Evolutionary conservation across 1,140 invertebrate genomes (phyloP), one percentile per base, ranked within the genome.

Genomic region (Lepidostoma basale): DNA sequence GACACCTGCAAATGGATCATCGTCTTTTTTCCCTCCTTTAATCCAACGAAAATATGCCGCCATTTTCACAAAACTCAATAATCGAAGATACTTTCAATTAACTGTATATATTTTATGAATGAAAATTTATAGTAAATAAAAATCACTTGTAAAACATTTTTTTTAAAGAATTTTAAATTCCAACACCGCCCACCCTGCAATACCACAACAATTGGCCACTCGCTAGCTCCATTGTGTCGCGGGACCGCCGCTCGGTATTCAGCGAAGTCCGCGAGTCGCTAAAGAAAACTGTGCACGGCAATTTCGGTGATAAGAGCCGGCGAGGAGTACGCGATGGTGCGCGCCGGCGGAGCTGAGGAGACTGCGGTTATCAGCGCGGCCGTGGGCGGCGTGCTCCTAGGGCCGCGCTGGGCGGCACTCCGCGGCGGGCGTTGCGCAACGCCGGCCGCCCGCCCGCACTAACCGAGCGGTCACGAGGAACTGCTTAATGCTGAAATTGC

Each of bases 31-130:
- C 74, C 88, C 85, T 70, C 87, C 86, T 77, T 88, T 88, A 73
- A 89, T 89, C 89, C 89, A 91, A 72, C 86, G 84, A 75, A 90
- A 90, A 75, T 90, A 90, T 67, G 87, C 86, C 30, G 88, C 84
- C 88, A 90, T 90, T 36, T 28, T 1, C n/a, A n/a, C n/a, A n/a
- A n/a, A n/a, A n/a, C n/a, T n/a, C n/a, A n/a, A n/a, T n/a, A n/a
- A n/a, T n/a, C n/a, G n/a, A n/a, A n/a, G n/a, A n/a, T n/a, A n/a
- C n/a, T n/a, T n/a, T n/a, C n/a, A n/a, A n/a, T n/a, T n/a, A n/a
- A n/a, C n/a, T n/a, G n/a, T n/a, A n/a, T n/a, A n/a, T n/a, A n/a
- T n/a, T n/a, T n/a, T n/a, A n/a, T n/a, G n/a, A n/a, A n/a, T n/a
- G n/a, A n/a, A n/a, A n/a, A n/a, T n/a, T n/a, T n/a, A n/a, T n/a